These are phyloP conservation scores for human (Homo sapiens) DNA, from an alignment of 2,113 vertebrate genomes.

Conservation along the genomic window GRCh38 chr15:99015001-99015500, in stretches of 20 bases:
- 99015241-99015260: background rate
- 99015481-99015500: background rate
- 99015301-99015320: background rate
- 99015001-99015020: background rate
- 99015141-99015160: conserved; percentile 5
- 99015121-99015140: background rate
- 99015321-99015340: background rate
- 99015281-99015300: background rate
- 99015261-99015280: background rate
- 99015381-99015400: fast-evolving
- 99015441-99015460: too few species aligned
- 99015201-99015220: fast-evolving
- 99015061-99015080: background rate
- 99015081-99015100: fast-evolving
- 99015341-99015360: background rate
- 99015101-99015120: fast-evolving
- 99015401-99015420: background rate
- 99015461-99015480: background rate
- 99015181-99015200: background rate
- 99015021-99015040: background rate
- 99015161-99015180: conserved; percentile 49
- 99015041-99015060: too few species aligned
- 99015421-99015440: too few species aligned
- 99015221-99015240: background rate
- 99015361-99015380: background rate